Base-by-base conservation (phyloP, 2,797 vertebrate genomes). In the Crocodylus rhombifer region DNA sequence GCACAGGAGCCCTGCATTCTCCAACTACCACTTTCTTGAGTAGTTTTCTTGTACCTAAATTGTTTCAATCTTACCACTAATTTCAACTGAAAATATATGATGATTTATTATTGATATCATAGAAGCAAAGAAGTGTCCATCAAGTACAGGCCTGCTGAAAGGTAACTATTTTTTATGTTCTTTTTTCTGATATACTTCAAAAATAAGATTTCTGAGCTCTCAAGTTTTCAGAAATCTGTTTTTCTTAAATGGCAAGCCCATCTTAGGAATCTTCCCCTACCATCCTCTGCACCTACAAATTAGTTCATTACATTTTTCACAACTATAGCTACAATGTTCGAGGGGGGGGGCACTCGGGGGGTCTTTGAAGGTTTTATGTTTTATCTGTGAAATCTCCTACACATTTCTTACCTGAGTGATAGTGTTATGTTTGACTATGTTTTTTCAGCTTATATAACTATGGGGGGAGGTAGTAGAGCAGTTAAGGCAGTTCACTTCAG, bases 21-120 rank as follows among this genome's bases (percentile, higher is more conserved):
- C 71, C 16, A 69, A 20, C 60, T 42, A 78, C 15, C 8, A 15
- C 20, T 71, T 71, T 84, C 80, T n/a, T n/a, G 21, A 71, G 65
- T 6, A 75, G 0, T n/a, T 7, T 63, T 14, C 71, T 28, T 4
- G 9, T 14, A 16, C 61, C 30, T 0, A 1, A 1, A 5, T 2
- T 42, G 10, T 42, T 86, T 33, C 23, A 51, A 51, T 51, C 42
- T 51, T 10, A 51, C 42, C 10, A 10, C 42, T 51, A 51, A 51
- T 51, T 51, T 51, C 42, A 51, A 51, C 42, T 51, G 42, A 51
- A 51, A 51, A 51, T 51, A 51, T 51, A 51, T 20, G 18, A 4
- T 80, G 74, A 81, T 33, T 51, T 51, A 82, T 28, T 65, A 90
- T 26, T 23, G 6, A 18, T 55, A 86, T 20, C 10, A 82, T 33